These are phyloP conservation scores for Sminthopsis crassicaudata DNA, from an alignment of 2,113 vertebrate species.

Conservation along the genomic window DNA sequence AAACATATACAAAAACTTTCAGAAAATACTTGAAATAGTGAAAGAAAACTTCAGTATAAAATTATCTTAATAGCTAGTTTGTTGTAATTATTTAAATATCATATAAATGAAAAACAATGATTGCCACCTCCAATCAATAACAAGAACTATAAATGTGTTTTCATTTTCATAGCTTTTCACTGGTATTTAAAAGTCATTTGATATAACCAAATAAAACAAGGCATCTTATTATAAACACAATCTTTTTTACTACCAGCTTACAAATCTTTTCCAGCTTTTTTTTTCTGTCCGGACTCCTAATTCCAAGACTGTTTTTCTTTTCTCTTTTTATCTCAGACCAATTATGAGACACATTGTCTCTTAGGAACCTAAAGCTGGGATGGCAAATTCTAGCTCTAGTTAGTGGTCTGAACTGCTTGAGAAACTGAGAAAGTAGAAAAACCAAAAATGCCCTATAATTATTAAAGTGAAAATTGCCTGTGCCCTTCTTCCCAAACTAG, in stretches of 20 bases:
- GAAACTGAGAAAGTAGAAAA: no score
- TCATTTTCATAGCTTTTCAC: not conserved
- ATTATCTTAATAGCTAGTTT: not conserved
- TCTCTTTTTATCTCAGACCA: no score
- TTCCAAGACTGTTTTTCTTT: no score
- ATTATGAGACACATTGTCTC: no score
- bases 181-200: not conserved
- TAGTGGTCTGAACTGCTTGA: no score
- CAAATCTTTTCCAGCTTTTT: no score
- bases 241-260: slow-evolving; percentile 9
- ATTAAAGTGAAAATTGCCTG: no score
- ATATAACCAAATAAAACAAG: slow-evolving; percentile 17
- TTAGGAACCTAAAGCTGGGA: no score
- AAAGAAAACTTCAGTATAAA: slow-evolving; percentile 36
- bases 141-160: not conserved
- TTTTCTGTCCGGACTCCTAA: no score
- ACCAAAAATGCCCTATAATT: no score
- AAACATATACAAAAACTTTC: slow-evolving; percentile 56
- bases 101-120: slow-evolving; percentile 34
- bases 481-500: no score
- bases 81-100: slow-evolving; percentile 5
- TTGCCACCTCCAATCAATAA: slow-evolving; percentile 6
- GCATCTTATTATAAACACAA: slow-evolving; percentile 29
- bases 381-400: no score
- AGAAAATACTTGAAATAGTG: slow-evolving; percentile 13